Percentiles rank a stretch among this genome's conserved stretches.
phyloP scores from a whole-genome alignment of 1,140 invertebrate species.

The Drosophila nannoptera region DNA sequence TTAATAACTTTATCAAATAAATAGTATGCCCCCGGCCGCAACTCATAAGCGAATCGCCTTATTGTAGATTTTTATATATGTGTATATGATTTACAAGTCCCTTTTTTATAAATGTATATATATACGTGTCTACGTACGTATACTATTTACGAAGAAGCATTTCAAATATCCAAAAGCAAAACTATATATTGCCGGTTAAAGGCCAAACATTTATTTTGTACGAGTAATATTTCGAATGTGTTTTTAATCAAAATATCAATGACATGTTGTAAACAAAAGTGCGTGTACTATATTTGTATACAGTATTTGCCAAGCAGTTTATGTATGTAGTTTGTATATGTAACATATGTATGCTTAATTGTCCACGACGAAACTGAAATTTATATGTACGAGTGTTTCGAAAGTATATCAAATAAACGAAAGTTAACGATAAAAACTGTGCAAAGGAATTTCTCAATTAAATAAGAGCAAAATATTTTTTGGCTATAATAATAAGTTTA shows the following conservation, averaged over 20 bases:
- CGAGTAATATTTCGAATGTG: slow-evolving; percentile 29
- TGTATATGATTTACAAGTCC: slow-evolving; percentile 55
- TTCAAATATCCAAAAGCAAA: slow-evolving; percentile 24
- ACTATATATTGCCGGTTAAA: not conserved
- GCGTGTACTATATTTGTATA: slow-evolving; percentile 12
- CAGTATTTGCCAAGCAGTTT: slow-evolving; percentile 13
- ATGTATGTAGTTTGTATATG: slow-evolving; percentile 17
- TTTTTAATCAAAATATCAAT: slow-evolving; percentile 34
- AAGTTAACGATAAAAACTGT: not conserved
- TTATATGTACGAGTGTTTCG: slow-evolving; percentile 5
- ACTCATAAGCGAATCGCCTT: slow-evolving; percentile 50
- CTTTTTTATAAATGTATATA: slow-evolving; percentile 23
- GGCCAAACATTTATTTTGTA: slow-evolving; percentile 30
- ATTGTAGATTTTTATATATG: slow-evolving; percentile 66
- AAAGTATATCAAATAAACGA: slow-evolving; percentile 20
- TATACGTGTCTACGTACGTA: slow-evolving; percentile 12
- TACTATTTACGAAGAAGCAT: slow-evolving; percentile 34
- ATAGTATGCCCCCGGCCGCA: slow-evolving; percentile 38
- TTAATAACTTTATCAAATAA: slow-evolving; percentile 21
- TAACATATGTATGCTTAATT: slow-evolving; percentile 28
- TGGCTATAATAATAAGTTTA: too few relatives aligned
- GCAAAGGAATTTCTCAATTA: not conserved
- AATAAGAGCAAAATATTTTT: too few relatives aligned
- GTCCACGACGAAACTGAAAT: slow-evolving; percentile 20
- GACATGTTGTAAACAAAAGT: slow-evolving; percentile 26